These are phyloP conservation scores for Sphyrna mokarran DNA, from an alignment of 2,113 vertebrate genomes.

Conservation along the genomic window DNA sequence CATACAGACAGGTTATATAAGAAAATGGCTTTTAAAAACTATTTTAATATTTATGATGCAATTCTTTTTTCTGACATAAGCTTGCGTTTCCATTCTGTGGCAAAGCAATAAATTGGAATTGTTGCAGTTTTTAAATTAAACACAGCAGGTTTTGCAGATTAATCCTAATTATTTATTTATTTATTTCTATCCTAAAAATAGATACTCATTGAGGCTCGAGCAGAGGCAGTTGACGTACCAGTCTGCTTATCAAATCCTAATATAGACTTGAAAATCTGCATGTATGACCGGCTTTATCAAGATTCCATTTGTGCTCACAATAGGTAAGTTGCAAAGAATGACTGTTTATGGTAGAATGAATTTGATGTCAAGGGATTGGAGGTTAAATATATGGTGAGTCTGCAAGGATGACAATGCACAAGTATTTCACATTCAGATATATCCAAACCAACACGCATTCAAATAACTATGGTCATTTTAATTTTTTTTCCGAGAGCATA, in stretches of 20 bases:
- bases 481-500: neutral
- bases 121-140: constrained; percentile 27
- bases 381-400: neutral
- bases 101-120: constrained; percentile 24
- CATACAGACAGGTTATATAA: neutral
- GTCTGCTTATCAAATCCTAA: constrained; percentile 67
- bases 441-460: neutral
- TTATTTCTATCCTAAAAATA: constrained; percentile 38
- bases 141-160: constrained; percentile 11
- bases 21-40: neutral
- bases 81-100: neutral
- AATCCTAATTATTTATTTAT: constrained; percentile 14
- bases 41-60: neutral
- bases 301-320: constrained; percentile 64
- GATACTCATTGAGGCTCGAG: constrained; percentile 53
- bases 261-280: constrained; percentile 81
- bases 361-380: neutral
- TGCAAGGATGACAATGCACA: neutral
- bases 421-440: neutral
- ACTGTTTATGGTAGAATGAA: neutral
- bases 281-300: constrained; percentile 76
- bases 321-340: constrained; percentile 57
- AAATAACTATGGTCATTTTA: neutral
- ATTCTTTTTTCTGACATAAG: neutral
- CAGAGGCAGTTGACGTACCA: constrained; percentile 58